Conservation (phyloP, 2,113 vertebrate genomes). For the Tachysurus fulvidraco region DNA sequence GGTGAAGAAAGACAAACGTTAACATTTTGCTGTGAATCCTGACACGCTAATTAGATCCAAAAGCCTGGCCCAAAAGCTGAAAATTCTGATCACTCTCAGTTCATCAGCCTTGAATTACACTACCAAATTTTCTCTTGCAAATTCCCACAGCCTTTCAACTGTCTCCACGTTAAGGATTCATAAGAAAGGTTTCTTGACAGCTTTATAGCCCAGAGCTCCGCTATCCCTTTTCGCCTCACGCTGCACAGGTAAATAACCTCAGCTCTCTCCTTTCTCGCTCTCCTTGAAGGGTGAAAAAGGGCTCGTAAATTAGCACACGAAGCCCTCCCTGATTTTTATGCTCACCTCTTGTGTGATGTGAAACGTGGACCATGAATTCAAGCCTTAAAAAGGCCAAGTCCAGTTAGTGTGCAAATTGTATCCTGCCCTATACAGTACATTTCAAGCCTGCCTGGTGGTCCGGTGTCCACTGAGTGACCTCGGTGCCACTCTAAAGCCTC, state of each 20-base stretch:
- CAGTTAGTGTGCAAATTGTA: slow-evolving; percentile 43
- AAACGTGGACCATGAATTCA: slow-evolving; percentile 49
- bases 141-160: not conserved
- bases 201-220: slow-evolving; percentile 16
- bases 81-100: not conserved
- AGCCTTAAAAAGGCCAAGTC: slow-evolving; percentile 46
- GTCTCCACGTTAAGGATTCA: not conserved
- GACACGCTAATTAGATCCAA: not conserved
- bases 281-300: slow-evolving; percentile 43
- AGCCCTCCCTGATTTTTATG: slow-evolving; percentile 30
- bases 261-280: not conserved
- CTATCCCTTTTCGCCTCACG: not conserved
- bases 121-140: not conserved
- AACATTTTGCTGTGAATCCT: not conserved
- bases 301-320: slow-evolving; percentile 42
- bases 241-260: slow-evolving; percentile 49
- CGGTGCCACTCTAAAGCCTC: not conserved
- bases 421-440: not conserved
- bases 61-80: not conserved
- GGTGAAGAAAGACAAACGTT: not conserved
- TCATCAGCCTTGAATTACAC: not conserved
- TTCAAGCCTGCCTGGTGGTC: slow-evolving; percentile 18
- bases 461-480: slow-evolving; percentile 45
- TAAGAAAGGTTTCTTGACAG: not conserved
- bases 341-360: slow-evolving; percentile 26